These are phyloP conservation scores for Capreolus pygargus DNA, from an alignment of 2,113 vertebrate species.

Conservation along the genomic window DNA sequence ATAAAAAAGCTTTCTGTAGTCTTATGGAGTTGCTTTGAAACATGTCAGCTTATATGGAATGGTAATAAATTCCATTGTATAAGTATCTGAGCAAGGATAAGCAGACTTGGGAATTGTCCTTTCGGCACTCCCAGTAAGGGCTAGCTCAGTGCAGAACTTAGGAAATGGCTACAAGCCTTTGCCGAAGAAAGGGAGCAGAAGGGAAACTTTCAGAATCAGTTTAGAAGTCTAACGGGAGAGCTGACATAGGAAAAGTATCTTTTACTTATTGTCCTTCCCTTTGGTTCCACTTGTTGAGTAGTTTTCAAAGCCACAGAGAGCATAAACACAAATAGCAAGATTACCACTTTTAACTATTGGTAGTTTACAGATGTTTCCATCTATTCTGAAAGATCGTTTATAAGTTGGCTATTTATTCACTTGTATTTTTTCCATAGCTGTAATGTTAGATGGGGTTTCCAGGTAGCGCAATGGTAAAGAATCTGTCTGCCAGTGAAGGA, in stretches of 20 bases:
- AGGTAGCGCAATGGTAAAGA: neutral
- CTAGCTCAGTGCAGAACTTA: neutral
- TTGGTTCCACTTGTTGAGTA: neutral
- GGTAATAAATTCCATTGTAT: neutral
- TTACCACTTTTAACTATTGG: neutral
- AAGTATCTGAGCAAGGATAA: neutral
- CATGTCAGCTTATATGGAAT: neutral
- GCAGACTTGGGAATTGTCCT: neutral
- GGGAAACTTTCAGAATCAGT: neutral
- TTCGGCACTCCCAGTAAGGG: neutral
- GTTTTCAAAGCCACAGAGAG: slow-evolving; percentile 29
- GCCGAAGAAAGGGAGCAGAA: neutral
- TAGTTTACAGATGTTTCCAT: neutral
- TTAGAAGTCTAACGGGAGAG: neutral
- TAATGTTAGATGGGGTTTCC: neutral
- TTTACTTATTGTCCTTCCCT: neutral
- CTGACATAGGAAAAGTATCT: neutral
- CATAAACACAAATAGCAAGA: neutral
- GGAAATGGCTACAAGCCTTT: neutral
- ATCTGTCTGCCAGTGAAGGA: neutral
- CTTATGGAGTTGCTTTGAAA: slow-evolving; percentile 6
- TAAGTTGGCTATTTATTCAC: neutral
- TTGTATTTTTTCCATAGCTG: neutral
- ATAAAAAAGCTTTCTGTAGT: slow-evolving; percentile 31
- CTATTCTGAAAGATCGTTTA: neutral